phyloP scores from a whole-genome alignment of 2,888 invertebrate species.

The Epinotia bilunana region DNA sequence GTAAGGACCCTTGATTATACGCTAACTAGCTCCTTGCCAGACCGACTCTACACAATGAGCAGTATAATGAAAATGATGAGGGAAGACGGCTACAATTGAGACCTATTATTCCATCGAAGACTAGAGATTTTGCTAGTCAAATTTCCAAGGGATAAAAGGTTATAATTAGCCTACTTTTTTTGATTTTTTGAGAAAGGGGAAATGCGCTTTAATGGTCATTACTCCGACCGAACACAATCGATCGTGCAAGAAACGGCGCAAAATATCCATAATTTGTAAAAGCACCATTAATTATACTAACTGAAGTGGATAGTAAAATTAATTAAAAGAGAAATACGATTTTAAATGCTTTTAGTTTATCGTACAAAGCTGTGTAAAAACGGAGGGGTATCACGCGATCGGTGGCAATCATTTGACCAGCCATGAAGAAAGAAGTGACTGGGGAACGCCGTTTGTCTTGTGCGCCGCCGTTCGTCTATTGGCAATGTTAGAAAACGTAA shows the following conservation, averaged over 20 bases:
- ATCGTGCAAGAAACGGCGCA: slow-evolving; percentile 24
- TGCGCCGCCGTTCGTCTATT: background rate
- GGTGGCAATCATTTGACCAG: slow-evolving; percentile 40
- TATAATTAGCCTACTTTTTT: background rate
- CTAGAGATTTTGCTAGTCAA: background rate
- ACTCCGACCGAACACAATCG: slow-evolving; percentile 17
- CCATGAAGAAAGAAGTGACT: slow-evolving; percentile 39
- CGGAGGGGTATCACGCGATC: slow-evolving; percentile 44
- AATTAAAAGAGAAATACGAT: slow-evolving; percentile 45
- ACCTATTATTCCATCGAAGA: slow-evolving; percentile 8
- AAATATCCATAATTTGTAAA: slow-evolving; percentile 37
- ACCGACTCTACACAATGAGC: slow-evolving; percentile 17
- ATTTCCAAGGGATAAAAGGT: background rate
- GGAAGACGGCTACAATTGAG: slow-evolving; percentile 6
- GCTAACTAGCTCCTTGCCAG: slow-evolving; percentile 34
- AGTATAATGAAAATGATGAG: slow-evolving; percentile 6
- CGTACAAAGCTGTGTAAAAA: slow-evolving; percentile 40
- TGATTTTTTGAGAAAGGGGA: background rate
- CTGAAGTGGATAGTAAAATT: slow-evolving; percentile 46
- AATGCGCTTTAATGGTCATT: slow-evolving; percentile 27
- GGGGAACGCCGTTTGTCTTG: slow-evolving; percentile 10
- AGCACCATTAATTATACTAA: slow-evolving; percentile 33
- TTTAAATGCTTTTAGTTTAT: slow-evolving; percentile 38
- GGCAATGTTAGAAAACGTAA: background rate
- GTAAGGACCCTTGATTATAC: slow-evolving; percentile 40